A percentile compares a stretch with the other conserved stretches of the same genome.
phyloP scores from a whole-genome alignment of 2,888 invertebrate genomes.

The Acheta domesticus region DNA sequence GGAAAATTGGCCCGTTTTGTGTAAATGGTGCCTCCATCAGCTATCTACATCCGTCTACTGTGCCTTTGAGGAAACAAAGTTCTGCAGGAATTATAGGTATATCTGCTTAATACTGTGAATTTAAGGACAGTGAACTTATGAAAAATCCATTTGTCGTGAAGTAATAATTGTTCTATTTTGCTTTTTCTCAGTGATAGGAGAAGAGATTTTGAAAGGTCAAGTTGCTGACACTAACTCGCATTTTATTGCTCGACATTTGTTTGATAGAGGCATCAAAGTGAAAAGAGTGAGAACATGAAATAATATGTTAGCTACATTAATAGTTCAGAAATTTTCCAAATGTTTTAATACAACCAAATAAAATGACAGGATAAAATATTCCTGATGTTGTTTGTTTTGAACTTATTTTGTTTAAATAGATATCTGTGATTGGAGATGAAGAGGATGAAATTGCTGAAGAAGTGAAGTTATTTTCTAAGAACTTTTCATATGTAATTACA shows the following conservation, averaged over 20 bases:
- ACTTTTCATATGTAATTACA: constrained; percentile 65
- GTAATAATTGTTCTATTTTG: neutral
- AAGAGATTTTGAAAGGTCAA: constrained; percentile 71
- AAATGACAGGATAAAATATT: neutral
- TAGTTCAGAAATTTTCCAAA: no score
- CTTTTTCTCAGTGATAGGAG: constrained; percentile 61
- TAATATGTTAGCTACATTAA: neutral
- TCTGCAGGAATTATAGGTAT: no score
- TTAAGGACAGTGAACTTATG: no score
- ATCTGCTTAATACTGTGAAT: no score
- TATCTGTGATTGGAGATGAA: constrained; percentile 63
- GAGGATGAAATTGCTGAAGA: constrained; percentile 61
- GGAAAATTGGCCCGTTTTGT: no score
- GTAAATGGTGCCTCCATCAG: no score
- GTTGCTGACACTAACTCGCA: constrained; percentile 66
- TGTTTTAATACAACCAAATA: no score
- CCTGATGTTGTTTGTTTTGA: no score
- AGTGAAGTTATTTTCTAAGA: constrained; percentile 57
- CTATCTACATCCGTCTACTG: no score
- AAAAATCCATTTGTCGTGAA: no score
- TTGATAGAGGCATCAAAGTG: constrained; percentile 61
- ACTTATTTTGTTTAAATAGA: constrained; percentile 4
- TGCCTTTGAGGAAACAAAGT: no score
- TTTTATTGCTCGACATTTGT: constrained; percentile 59
- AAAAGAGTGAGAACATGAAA: constrained; percentile 48